Conservation (phyloP, 2,888 invertebrate species). For the Cinara cedri region DNA sequence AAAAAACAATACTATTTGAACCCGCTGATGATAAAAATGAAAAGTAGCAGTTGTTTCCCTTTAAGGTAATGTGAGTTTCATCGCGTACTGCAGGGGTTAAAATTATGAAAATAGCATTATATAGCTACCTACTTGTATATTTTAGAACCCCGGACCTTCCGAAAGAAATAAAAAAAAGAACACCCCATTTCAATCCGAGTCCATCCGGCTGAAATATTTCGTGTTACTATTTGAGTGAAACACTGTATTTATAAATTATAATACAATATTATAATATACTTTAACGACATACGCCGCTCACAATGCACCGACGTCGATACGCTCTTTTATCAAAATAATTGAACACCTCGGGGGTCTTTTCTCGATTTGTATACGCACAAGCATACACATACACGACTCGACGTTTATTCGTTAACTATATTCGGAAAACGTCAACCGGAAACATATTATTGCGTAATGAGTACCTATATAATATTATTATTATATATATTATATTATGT, state of each 20-base stretch:
- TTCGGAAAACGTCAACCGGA: slow-evolving; percentile 36
- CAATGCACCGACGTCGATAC: background rate
- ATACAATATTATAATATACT: background rate
- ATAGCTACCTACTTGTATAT: too few species aligned
- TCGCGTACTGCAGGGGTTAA: too few species aligned
- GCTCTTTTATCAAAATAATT: slow-evolving; percentile 1
- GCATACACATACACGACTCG: background rate
- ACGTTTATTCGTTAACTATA: background rate
- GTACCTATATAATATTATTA: background rate
- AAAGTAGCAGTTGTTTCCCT: too few species aligned
- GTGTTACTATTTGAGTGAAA: too few species aligned
- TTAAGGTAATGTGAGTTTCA: too few species aligned
- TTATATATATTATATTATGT: background rate
- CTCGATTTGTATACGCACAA: background rate
- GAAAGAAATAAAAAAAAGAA: too few species aligned
- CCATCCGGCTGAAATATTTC: background rate
- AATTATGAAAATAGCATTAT: too few species aligned
- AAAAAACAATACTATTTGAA: too few species aligned
- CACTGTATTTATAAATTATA: background rate
- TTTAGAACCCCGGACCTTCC: too few species aligned
- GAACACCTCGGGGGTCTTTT: slow-evolving; percentile 6
- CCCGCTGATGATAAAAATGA: too few species aligned
- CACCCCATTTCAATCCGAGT: too few species aligned
- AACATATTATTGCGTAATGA: slow-evolving; percentile 34
- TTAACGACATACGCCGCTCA: background rate